phyloP scores from a whole-genome alignment of 1,140 invertebrate genomes.

The Dermatophagoides farinae region DNA sequence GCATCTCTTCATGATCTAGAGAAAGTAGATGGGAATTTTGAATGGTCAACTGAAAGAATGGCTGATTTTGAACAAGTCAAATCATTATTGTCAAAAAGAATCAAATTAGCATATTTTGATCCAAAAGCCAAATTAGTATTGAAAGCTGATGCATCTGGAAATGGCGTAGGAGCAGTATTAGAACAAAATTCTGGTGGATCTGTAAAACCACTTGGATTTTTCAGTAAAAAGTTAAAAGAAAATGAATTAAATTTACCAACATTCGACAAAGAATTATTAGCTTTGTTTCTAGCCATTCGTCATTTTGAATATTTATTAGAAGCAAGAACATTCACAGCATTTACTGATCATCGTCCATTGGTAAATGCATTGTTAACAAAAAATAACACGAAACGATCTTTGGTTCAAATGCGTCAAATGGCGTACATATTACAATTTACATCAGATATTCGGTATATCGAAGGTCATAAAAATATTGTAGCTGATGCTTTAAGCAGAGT shows the following conservation, averaged over 20 bases:
- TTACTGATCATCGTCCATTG: slow-evolving; percentile 19
- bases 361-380: not conserved
- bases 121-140: slow-evolving; percentile 7
- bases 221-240: slow-evolving; percentile 8
- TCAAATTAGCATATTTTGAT: slow-evolving; percentile 16
- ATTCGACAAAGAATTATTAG: slow-evolving; percentile 18
- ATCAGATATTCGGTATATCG: not conserved
- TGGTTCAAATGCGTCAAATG: not conserved
- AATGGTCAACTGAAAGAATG: not conserved
- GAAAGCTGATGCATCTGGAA: slow-evolving; percentile 14
- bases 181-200: slow-evolving; percentile 1
- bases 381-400: not conserved
- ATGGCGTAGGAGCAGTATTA: slow-evolving; percentile 13
- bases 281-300: slow-evolving; percentile 19
- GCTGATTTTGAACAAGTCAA: slow-evolving; percentile 6
- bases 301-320: slow-evolving; percentile 22
- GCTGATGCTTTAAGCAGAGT: not conserved
- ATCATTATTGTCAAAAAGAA: slow-evolving; percentile 21
- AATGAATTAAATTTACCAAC: slow-evolving; percentile 14
- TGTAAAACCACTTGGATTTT: slow-evolving; percentile 14
- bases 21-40: slow-evolving; percentile 6
- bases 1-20: slow-evolving; percentile 12
- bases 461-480: not conserved
- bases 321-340: slow-evolving; percentile 19
- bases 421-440: not conserved